A percentile compares a stretch with the other conserved stretches of the same genome.
Evolutionary conservation across 1,140 invertebrate species (phyloP).

Genomic region (Pseudachorutes palmiensis): DNA sequence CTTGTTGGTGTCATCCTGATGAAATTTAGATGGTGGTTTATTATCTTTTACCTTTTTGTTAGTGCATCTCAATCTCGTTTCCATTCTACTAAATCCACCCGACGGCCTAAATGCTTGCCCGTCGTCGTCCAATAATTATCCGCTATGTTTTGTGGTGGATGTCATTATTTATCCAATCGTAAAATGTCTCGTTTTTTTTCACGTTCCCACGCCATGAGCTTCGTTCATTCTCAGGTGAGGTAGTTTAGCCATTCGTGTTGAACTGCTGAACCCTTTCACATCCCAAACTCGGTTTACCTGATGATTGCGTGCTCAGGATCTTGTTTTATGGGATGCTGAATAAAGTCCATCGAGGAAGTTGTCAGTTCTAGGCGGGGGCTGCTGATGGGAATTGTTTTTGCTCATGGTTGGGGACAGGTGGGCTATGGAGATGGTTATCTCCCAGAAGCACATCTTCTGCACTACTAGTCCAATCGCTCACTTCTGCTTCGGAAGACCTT

Average conservation of each 20-base stretch:
- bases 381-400: not conserved
- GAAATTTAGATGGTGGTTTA: no score
- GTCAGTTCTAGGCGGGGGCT: not conserved
- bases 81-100: no score
- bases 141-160: not conserved
- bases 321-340: not conserved
- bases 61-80: no score
- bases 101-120: no score
- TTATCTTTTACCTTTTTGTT: no score
- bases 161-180: not conserved
- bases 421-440: not conserved
- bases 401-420: not conserved
- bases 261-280: slow-evolving; percentile 2
- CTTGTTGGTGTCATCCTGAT: no score
- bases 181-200: not conserved
- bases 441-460: not conserved
- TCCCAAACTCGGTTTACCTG: not conserved
- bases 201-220: not conserved
- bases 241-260: not conserved
- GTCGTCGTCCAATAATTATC: not conserved
- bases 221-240: not conserved
- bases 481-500: no score
- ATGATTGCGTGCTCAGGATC: not conserved
- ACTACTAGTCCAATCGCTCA: no score
- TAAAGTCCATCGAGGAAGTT: not conserved